A percentile compares a stretch with the other conserved stretches of the same genome.
Conservation (phyloP, 2,888 invertebrate genomes). For the Drosophila antonietae region DNA sequence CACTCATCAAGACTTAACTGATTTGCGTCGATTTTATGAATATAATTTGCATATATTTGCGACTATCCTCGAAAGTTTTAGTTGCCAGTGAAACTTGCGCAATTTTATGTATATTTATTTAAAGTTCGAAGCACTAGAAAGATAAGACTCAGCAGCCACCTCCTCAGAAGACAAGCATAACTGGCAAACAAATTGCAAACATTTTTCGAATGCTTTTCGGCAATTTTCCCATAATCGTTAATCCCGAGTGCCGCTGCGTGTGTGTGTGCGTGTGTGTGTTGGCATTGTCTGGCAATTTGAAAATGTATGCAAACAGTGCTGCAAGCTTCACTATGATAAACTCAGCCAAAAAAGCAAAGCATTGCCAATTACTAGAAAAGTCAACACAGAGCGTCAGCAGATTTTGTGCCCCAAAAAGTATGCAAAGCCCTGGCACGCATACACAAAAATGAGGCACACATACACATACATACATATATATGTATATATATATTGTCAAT, state of each 20-base stretch:
- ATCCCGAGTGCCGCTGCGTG: conserved; percentile 25
- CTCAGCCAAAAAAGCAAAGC: conserved; percentile 38
- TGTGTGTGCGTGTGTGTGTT: conserved; percentile 12
- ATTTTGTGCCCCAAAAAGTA: conserved; percentile 68
- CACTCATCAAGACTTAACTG: conserved; percentile 1
- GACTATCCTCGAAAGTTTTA: not conserved
- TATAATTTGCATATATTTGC: not conserved
- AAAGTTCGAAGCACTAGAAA: conserved; percentile 20
- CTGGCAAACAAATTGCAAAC: conserved; percentile 23
- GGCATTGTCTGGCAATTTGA: conserved; percentile 44
- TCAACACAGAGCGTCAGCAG: conserved; percentile 73
- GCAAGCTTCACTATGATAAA: conserved; percentile 30
- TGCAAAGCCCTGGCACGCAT: conserved; percentile 40
- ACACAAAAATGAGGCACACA: conserved; percentile 3
- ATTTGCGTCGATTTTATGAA: not conserved
- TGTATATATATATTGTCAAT: conserved; percentile 45
- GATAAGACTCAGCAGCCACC: conserved; percentile 8
- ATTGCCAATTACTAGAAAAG: conserved; percentile 70
- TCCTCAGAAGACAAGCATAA: not conserved
- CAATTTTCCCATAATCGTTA: conserved; percentile 45
- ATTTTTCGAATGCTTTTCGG: conserved; percentile 5
- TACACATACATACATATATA: not conserved
- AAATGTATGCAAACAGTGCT: conserved; percentile 47
- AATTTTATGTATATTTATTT: conserved; percentile 13
- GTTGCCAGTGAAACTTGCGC: conserved; percentile 23